phyloP scores from a whole-genome alignment of 2,888 invertebrate species.

The Antheraea assamensis region DNA sequence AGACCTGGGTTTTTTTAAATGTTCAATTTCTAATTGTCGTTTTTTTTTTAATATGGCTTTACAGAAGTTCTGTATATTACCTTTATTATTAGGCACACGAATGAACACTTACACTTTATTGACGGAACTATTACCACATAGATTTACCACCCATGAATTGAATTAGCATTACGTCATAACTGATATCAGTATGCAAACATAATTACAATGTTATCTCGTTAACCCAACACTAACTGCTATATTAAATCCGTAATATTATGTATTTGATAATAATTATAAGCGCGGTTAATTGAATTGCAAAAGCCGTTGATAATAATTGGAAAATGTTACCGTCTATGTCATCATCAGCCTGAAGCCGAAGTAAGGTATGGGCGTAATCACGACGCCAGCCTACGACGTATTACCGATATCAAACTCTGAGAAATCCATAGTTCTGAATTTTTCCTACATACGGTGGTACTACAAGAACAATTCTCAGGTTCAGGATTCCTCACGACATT shows the following conservation, averaged over 20 bases:
- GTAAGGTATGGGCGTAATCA: no score
- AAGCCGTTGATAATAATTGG: slow-evolving; percentile 17
- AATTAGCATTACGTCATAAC: slow-evolving; percentile 14
- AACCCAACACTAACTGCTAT: slow-evolving; percentile 14
- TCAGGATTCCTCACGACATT: no score
- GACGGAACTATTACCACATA: not conserved
- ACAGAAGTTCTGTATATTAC: no score
- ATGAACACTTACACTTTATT: not conserved
- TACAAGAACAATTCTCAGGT: no score
- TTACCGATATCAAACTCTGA: no score
- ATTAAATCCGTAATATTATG: slow-evolving; percentile 17
- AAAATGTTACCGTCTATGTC: slow-evolving; percentile 9
- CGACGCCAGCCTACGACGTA: no score
- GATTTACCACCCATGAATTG: slow-evolving; percentile 13
- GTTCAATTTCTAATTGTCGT: no score
- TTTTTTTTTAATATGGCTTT: no score
- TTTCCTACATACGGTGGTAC: no score
- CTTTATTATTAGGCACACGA: not conserved
- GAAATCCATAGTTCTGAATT: no score
- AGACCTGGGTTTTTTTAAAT: no score
- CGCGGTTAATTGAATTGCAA: slow-evolving; percentile 25
- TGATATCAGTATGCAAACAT: slow-evolving; percentile 12
- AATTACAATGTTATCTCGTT: slow-evolving; percentile 16
- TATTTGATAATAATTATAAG: slow-evolving; percentile 30
- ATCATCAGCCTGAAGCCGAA: no score